Evolutionary conservation across 2,888 invertebrate genomes (phyloP).

Genomic region (Nebria salina): DNA sequence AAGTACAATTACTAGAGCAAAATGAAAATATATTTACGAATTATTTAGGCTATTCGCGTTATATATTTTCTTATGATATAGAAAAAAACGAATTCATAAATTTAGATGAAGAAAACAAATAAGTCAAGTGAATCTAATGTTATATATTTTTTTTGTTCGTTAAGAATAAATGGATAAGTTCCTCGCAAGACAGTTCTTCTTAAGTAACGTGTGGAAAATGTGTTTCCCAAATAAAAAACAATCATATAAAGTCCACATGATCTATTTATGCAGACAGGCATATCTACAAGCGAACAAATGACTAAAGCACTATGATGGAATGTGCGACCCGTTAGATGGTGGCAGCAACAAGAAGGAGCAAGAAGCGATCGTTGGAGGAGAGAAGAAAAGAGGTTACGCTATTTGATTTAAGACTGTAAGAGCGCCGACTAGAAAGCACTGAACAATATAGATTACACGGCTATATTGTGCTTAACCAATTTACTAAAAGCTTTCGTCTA

Average conservation of each 20-base stretch:
- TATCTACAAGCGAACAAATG: neutral
- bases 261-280: neutral
- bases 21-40: no score
- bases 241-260: neutral
- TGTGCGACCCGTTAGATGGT: neutral
- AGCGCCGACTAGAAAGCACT: conserved; percentile 55
- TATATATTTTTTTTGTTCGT: neutral
- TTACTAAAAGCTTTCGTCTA: conserved; percentile 65
- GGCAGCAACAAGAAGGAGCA: neutral
- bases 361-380: no score
- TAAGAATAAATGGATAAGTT: neutral
- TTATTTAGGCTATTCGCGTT: no score
- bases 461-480: conserved; percentile 60
- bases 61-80: no score
- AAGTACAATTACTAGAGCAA: no score
- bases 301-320: neutral
- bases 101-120: neutral
- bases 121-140: neutral
- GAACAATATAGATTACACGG: conserved; percentile 58
- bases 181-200: neutral
- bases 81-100: neutral
- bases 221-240: neutral
- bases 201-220: neutral
- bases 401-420: conserved; percentile 42
- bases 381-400: conserved; percentile 27